Evolutionary conservation across 2,888 invertebrate species (phyloP).

Genomic region (Rhamnusium bicolor): DNA sequence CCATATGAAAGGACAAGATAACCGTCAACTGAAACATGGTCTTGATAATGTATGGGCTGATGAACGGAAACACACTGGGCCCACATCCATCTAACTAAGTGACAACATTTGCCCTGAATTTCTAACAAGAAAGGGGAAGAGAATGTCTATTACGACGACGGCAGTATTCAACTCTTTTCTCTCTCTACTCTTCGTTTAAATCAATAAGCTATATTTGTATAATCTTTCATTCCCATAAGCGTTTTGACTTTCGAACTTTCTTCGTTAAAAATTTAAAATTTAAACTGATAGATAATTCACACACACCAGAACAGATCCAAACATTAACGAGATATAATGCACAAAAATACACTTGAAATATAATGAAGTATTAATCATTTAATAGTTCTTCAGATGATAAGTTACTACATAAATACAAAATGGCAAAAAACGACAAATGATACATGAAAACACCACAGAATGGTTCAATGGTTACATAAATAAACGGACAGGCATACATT

Average conservation of each 20-base stretch:
- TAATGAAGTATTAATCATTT: too few species aligned
- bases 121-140: conserved; percentile 36
- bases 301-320: not conserved
- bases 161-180: conserved; percentile 30
- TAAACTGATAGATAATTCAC: not conserved
- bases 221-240: not conserved
- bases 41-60: conserved; percentile 41
- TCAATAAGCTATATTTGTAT: conserved; percentile 11
- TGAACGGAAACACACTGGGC: conserved; percentile 46
- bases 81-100: conserved; percentile 53
- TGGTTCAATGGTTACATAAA: too few species aligned
- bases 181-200: not conserved
- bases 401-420: too few species aligned
- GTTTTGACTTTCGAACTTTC: too few species aligned
- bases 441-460: too few species aligned
- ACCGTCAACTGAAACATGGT: conserved; percentile 20
- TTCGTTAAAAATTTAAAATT: not conserved
- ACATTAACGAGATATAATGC: not conserved
- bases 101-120: conserved; percentile 47
- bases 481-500: too few species aligned
- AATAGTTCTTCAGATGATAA: too few species aligned
- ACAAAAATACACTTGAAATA: not conserved
- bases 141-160: conserved; percentile 24
- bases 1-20: conserved; percentile 13
- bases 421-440: too few species aligned